These are phyloP conservation scores for Drosophila ironensis DNA, from an alignment of 1,140 invertebrate species.

Conservation along the genomic window DNA sequence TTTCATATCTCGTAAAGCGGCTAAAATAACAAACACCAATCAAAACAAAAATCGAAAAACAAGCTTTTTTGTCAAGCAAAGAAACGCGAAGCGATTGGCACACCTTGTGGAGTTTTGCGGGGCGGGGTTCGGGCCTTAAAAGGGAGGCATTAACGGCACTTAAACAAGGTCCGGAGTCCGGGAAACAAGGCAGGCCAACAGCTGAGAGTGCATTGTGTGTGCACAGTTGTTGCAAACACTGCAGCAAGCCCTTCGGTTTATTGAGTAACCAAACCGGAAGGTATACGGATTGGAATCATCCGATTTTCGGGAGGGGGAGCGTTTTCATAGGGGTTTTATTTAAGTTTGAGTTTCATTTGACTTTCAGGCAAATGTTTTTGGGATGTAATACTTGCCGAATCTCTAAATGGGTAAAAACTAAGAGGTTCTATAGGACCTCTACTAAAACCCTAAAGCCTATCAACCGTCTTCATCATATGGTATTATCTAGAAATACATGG, in stretches of 20 bases:
- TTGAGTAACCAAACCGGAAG: constrained; percentile 14
- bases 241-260: constrained; percentile 6
- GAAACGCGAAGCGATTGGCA: constrained; percentile 26
- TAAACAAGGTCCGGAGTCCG: not conserved
- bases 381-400: too few relatives aligned
- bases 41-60: constrained; percentile 61
- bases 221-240: constrained; percentile 33
- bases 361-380: too few relatives aligned
- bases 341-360: too few relatives aligned
- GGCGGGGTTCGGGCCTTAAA: too few relatives aligned
- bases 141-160: constrained; percentile 26
- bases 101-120: not conserved
- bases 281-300: too few relatives aligned
- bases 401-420: too few relatives aligned
- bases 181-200: not conserved
- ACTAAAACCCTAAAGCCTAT: too few relatives aligned
- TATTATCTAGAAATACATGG: too few relatives aligned
- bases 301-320: too few relatives aligned
- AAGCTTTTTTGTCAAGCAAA: constrained; percentile 14
- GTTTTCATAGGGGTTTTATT: too few relatives aligned
- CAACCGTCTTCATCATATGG: too few relatives aligned
- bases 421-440: too few relatives aligned
- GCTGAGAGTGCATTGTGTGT: constrained; percentile 20
- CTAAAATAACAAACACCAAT: constrained; percentile 24
- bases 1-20: constrained; percentile 3